Base-by-base conservation (phyloP, 2,888 invertebrate species). In the Ferdinandea cuprea region DNA sequence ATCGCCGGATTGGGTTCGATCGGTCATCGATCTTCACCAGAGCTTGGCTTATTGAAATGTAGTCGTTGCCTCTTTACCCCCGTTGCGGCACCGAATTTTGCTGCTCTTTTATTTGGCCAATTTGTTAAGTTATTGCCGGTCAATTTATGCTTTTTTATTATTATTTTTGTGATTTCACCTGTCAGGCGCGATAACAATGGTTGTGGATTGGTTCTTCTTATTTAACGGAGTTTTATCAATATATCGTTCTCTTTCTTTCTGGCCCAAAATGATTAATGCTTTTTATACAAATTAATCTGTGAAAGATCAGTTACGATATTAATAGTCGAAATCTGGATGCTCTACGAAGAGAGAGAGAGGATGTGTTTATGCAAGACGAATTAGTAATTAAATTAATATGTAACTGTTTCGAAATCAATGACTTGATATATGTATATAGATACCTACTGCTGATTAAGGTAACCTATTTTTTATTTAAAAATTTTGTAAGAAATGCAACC, bases 1-100 rank as follows among this genome's bases (percentile, higher is more conserved):
- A 52, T 54, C 56, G 32, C 28, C 44, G 35, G 61, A 8, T 44
- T 19, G 54, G 35, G 13, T 68, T 56, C 83, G 61, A 78, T 78
- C 83, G 83, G 83, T 83, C 83, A 83, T 68, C 83, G 83, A 77
- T 78, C 83, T 78, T 73, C 61, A n/a, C 19, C 15, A 28, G 54
- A 50, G 76, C 25, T 21, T 50, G 58, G 35, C 48, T 59, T 71
- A 73, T 68, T 48, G 74, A 72, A 72, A 71, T 56, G 40, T 42
- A 4, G 56, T 65, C 28, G 15, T n/a, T 25, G 11, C 46, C n/a
- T n/a, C n/a, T n/a, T n/a, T n/a, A 19, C 54, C 19, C 42, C 37
- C 56, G 30, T 11, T 40, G 7, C 17, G 9, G 17, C 42, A 9
- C 0, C 9, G 54, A 19, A 30, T 48, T 66, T 68, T 68, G 40